These are phyloP conservation scores for Drosophila tropicalis DNA, from an alignment of 1,140 invertebrate genomes.

Conservation along the genomic window DNA sequence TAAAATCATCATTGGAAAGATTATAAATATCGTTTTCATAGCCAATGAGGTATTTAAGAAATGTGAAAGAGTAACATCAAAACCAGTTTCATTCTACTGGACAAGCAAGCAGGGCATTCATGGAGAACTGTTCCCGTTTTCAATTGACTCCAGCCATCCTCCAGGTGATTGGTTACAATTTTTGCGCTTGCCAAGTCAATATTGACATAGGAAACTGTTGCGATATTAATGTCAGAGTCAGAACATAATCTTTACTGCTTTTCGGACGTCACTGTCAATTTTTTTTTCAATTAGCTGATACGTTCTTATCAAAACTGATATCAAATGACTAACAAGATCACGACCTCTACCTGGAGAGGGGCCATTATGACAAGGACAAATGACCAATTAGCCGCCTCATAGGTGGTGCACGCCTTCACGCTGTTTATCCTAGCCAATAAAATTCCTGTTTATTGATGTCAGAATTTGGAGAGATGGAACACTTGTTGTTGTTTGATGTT, in stretches of 20 bases:
- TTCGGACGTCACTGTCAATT: slow-evolving; percentile 22
- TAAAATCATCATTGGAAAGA: no score
- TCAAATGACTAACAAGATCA: slow-evolving; percentile 30
- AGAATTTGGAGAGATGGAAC: slow-evolving; percentile 38
- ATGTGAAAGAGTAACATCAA: no score
- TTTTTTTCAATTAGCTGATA: slow-evolving; percentile 43
- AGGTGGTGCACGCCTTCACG: slow-evolving; percentile 39
- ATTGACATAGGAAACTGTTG: slow-evolving; percentile 33
- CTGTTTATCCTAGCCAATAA: slow-evolving; percentile 40
- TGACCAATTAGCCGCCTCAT: slow-evolving; percentile 48
- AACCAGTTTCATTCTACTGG: no score
- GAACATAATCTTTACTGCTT: slow-evolving; percentile 24
- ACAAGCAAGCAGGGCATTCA: no score
- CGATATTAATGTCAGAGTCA: slow-evolving; percentile 4
- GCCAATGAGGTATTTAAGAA: no score
- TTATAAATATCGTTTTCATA: no score
- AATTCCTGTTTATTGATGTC: slow-evolving; percentile 69
- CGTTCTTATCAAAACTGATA: slow-evolving; percentile 25
- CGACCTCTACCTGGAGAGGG: slow-evolving; percentile 21
- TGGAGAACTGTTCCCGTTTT: no score
- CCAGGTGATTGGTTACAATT: slow-evolving; percentile 17
- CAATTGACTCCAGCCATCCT: neutral
- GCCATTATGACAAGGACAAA: slow-evolving; percentile 66
- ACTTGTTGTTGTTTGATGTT: slow-evolving; percentile 65
- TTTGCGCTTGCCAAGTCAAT: slow-evolving; percentile 30